A percentile compares a stretch with the other conserved stretches of the same genome.
Evolutionary conservation across 2,113 vertebrate species (phyloP).

Genomic region (Herpetotheres cachinnans): DNA sequence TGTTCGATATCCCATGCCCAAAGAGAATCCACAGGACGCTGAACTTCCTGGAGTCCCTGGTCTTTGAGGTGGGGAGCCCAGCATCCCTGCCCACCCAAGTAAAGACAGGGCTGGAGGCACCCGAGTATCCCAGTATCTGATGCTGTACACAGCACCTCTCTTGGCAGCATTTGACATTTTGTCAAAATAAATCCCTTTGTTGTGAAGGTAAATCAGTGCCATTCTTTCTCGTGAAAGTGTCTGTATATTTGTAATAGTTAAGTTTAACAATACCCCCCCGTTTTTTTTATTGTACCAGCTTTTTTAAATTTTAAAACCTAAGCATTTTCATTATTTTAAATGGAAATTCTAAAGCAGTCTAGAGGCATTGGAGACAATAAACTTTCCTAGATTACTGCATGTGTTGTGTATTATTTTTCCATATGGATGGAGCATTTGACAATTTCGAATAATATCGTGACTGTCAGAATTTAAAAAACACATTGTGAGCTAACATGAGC

Average conservation of each 20-base stretch:
- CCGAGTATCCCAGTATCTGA: background rate
- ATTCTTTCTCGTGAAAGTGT: background rate
- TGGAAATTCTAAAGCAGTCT: background rate
- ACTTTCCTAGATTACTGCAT: background rate
- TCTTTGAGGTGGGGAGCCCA: conserved; percentile 55
- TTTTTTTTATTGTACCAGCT: background rate
- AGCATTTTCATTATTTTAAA: background rate
- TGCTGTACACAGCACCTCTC: background rate
- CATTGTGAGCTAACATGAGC: background rate
- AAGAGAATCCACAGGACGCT: conserved; percentile 59
- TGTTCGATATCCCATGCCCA: conserved; percentile 55
- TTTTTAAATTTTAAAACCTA: background rate
- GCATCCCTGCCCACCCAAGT: background rate
- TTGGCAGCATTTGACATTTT: background rate
- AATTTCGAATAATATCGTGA: background rate
- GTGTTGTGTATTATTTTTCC: background rate
- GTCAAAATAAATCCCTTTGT: background rate
- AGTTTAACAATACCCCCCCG: background rate
- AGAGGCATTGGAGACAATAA: background rate
- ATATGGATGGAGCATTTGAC: background rate
- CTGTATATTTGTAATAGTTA: background rate
- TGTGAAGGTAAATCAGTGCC: background rate
- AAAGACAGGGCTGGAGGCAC: background rate
- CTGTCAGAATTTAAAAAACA: background rate
- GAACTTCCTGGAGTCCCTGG: conserved; percentile 64